These are phyloP conservation scores for Monoplex corrugatus DNA, from an alignment of 2,888 invertebrate species.

Conservation along the genomic window DNA sequence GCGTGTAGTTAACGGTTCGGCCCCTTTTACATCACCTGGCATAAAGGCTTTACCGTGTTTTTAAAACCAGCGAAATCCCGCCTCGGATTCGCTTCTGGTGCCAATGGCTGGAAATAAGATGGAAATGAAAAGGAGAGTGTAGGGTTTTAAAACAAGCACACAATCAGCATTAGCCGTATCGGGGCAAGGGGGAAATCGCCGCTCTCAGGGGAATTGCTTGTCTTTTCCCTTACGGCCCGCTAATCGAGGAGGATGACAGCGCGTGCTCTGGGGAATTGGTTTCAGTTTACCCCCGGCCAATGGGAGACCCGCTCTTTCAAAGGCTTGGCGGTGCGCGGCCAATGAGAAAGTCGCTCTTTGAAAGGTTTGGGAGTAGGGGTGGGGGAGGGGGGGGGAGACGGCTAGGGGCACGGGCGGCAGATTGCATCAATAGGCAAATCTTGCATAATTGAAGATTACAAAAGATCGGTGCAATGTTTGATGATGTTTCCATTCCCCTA, in stretches of 20 bases:
- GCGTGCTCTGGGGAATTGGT: not conserved
- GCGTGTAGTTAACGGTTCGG: no score
- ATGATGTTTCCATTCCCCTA: slow-evolving; percentile 37
- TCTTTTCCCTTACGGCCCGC: not conserved
- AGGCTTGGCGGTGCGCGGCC: not conserved
- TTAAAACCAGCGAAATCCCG: no score
- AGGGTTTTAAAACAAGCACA: not conserved
- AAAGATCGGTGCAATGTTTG: not conserved
- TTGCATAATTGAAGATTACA: slow-evolving; percentile 21
- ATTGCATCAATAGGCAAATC: slow-evolving; percentile 21
- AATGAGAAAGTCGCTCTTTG: not conserved
- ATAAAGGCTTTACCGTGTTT: no score
- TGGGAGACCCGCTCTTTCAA: not conserved
- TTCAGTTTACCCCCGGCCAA: slow-evolving; percentile 17
- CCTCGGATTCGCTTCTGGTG: not conserved
- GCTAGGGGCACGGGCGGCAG: not conserved
- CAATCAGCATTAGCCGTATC: not conserved
- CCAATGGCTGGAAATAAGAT: not conserved
- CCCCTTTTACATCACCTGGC: no score
- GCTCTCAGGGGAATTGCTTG: not conserved
- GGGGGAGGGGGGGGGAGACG: not conserved
- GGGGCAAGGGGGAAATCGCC: not conserved
- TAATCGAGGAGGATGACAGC: slow-evolving; percentile 21
- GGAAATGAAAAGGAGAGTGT: not conserved
- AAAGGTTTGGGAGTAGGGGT: not conserved